Evolutionary conservation across 2,113 vertebrate species (phyloP).

Genomic region (Perognathus longimembris): DNA sequence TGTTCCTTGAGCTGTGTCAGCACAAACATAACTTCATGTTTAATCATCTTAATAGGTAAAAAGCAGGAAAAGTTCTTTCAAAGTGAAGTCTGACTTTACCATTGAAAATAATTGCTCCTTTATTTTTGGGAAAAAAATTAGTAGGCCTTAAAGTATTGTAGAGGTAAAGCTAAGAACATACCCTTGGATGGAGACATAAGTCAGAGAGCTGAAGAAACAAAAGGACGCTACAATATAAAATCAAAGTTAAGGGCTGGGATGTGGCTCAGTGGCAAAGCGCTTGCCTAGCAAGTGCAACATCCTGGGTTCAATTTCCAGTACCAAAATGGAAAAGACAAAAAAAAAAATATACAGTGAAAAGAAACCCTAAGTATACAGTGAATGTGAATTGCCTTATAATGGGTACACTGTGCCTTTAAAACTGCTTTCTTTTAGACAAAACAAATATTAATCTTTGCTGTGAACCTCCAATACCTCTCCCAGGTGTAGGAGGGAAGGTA

Average conservation of each 20-base stretch:
- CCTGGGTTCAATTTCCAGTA: no score
- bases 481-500: neutral
- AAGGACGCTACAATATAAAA: neutral
- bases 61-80: neutral
- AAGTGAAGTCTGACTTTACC: conserved; percentile 13
- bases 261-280: no score
- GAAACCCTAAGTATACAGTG: no score
- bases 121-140: neutral
- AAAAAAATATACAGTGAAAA: no score
- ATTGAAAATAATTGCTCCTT: conserved; percentile 24
- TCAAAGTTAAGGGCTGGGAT: neutral
- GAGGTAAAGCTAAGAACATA: neutral
- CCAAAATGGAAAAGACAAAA: no score
- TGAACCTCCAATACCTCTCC: neutral
- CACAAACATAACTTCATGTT: neutral
- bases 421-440: neutral
- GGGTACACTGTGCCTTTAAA: neutral
- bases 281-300: no score
- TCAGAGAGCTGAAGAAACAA: neutral
- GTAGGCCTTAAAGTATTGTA: neutral
- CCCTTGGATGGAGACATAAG: neutral
- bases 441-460: neutral
- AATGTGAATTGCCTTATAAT: no score
- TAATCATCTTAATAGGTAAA: neutral
- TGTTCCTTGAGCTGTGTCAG: neutral